phyloP scores from a whole-genome alignment of 2,888 invertebrate species.

The Hirtodrosophila trivittata region DNA sequence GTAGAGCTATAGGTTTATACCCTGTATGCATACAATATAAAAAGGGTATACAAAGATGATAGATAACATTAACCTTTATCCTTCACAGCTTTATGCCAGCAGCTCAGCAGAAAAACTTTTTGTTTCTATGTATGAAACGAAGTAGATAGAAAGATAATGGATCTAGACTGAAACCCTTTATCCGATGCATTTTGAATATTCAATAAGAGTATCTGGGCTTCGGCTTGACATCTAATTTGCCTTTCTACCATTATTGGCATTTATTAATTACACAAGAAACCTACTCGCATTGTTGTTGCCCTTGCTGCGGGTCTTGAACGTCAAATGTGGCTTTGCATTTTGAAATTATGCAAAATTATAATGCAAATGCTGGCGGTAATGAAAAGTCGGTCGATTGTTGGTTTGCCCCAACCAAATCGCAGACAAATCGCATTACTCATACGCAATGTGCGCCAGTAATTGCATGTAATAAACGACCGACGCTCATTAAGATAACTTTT shows the following conservation, averaged over 20 bases:
- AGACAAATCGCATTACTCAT: constrained; percentile 61
- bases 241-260: constrained; percentile 24
- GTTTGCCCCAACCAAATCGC: constrained; percentile 24
- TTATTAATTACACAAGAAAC: constrained; percentile 42
- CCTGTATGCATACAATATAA: not conserved
- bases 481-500: constrained; percentile 71
- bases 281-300: constrained; percentile 1
- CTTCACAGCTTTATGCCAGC: no score
- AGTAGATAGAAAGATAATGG: no score
- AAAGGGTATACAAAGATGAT: no score
- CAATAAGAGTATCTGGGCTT: not conserved
- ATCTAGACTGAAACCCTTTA: no score
- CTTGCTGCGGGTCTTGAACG: constrained; percentile 2
- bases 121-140: no score
- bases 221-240: constrained; percentile 15
- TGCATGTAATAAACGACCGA: constrained; percentile 68
- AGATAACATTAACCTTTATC: no score
- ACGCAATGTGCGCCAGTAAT: constrained; percentile 64
- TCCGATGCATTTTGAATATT: no score
- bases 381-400: constrained; percentile 48
- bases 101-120: no score
- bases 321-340: constrained; percentile 41
- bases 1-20: not conserved
- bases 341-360: constrained; percentile 68
- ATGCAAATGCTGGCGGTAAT: constrained; percentile 36